These are phyloP conservation scores for Asbolus verrucosus DNA, from an alignment of 1,140 invertebrate genomes.

Conservation along the genomic window DNA sequence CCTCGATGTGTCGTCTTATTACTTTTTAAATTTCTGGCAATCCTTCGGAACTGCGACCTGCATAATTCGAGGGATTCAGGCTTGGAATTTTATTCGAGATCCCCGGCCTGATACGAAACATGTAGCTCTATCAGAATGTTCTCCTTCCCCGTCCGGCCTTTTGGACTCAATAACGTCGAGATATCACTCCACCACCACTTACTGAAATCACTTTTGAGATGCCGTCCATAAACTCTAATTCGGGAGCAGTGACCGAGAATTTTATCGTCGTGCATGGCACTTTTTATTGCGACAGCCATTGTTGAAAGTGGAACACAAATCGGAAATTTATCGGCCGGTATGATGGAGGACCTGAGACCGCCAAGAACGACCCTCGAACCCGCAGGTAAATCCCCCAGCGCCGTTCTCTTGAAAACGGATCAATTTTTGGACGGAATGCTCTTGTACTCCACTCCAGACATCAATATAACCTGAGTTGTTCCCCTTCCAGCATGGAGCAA, in stretches of 20 bases:
- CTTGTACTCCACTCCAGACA: conserved; percentile 1
- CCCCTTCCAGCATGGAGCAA: too few species aligned
- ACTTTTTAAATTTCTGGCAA: conserved; percentile 36
- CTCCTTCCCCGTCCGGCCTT: conserved; percentile 20
- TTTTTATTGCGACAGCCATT: conserved; percentile 39
- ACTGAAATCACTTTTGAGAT: conserved; percentile 38
- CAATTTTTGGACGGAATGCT: conserved; percentile 19
- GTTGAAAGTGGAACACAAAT: conserved; percentile 39
- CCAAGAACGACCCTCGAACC: conserved; percentile 30
- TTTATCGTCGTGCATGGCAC: conserved; percentile 34
- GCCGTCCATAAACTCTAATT: conserved; percentile 35
- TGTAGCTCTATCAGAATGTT: neutral
- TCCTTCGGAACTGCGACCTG: conserved; percentile 15
- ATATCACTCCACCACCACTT: conserved; percentile 35
- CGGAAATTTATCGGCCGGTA: conserved; percentile 38
- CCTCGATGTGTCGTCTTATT: conserved; percentile 33
- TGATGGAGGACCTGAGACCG: conserved; percentile 27
- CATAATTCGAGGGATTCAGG: conserved; percentile 22
- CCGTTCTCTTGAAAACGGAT: conserved; percentile 26
- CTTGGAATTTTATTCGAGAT: conserved; percentile 30
- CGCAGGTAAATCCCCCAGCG: conserved; percentile 26
- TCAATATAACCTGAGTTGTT: conserved; percentile 7
- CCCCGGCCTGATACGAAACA: conserved; percentile 27
- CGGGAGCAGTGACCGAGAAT: conserved; percentile 34
- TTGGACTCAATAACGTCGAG: conserved; percentile 30